Evolutionary conservation across 2,888 invertebrate species (phyloP).

Genomic region (Melinaea marsaeus): DNA sequence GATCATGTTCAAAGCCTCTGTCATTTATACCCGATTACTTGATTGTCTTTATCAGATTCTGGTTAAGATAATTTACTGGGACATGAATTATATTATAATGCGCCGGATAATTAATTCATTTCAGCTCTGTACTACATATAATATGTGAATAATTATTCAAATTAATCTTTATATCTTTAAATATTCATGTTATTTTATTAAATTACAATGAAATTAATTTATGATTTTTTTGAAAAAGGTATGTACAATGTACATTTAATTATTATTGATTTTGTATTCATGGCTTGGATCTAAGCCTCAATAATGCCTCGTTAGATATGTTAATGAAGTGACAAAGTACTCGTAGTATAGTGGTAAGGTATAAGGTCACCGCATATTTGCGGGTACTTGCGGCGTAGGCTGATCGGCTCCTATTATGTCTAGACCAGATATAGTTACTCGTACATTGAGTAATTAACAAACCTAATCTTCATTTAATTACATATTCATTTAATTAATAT

Average conservation of each 20-base stretch:
- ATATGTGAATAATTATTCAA: too few species aligned
- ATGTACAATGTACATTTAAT: not conserved
- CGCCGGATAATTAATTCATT: not conserved
- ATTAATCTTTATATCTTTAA: too few species aligned
- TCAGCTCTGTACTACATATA: too few species aligned
- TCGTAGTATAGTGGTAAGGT: not conserved
- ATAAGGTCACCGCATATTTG: slow-evolving; percentile 1
- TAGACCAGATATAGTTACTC: slow-evolving; percentile 2
- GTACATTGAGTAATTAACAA: not conserved
- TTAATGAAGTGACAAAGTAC: slow-evolving; percentile 1
- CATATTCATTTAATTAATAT: not conserved
- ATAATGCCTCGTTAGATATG: slow-evolving; percentile 2
- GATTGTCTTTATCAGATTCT: slow-evolving; percentile 40
- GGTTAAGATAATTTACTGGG: slow-evolving; percentile 27
- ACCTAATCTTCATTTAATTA: not conserved
- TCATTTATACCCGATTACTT: slow-evolving; percentile 40
- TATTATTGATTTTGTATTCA: not conserved
- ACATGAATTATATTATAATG: slow-evolving; percentile 10
- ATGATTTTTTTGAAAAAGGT: not conserved
- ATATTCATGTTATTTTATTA: too few species aligned
- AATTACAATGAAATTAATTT: too few species aligned
- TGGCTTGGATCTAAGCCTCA: not conserved
- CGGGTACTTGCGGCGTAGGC: not conserved
- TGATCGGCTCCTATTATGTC: not conserved
- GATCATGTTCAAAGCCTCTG: slow-evolving; percentile 51